phyloP scores from a whole-genome alignment of 92 coral and sea anemone species.

The Heteractis magnifica region DNA sequence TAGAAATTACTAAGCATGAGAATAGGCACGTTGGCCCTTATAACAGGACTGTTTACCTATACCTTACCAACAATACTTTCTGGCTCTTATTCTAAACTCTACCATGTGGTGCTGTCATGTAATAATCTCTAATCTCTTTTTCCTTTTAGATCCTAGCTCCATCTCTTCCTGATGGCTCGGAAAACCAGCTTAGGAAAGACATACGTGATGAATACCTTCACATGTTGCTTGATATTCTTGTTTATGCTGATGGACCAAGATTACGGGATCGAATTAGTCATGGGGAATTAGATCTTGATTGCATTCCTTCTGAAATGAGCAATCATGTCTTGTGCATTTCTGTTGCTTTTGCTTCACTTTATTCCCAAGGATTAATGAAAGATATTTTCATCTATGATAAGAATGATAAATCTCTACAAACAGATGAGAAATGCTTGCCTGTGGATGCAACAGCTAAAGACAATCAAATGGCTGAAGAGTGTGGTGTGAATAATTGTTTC shows the following conservation, averaged over 20 bases:
- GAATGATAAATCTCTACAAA: not conserved
- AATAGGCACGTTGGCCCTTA: no score
- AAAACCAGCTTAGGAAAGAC: slow-evolving; percentile 60
- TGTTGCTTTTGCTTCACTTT: slow-evolving; percentile 64
- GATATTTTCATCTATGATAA: not conserved
- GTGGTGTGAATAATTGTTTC: not conserved
- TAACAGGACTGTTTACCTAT: no score
- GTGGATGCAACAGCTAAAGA: not conserved
- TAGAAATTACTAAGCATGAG: no score
- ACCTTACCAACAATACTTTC: no score
- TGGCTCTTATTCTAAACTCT: no score
- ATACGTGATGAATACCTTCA: slow-evolving; percentile 65
- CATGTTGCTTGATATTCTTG: slow-evolving; percentile 81
- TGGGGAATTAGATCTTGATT: slow-evolving; percentile 70
- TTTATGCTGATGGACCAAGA: slow-evolving; percentile 86
- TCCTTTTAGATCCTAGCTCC: slow-evolving; percentile 76
- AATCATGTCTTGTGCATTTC: slow-evolving; percentile 75
- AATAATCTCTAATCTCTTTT: not conserved
- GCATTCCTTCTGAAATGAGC: slow-evolving; percentile 61
- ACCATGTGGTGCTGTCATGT: not conserved
- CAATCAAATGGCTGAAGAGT: not conserved
- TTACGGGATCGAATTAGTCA: slow-evolving; percentile 86
- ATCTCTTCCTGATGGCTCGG: slow-evolving; percentile 63
- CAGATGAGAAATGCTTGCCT: not conserved
- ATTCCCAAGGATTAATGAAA: not conserved